Conservation (phyloP, 2,113 vertebrate species). For the Paradoxurus hermaphroditus region DNA sequence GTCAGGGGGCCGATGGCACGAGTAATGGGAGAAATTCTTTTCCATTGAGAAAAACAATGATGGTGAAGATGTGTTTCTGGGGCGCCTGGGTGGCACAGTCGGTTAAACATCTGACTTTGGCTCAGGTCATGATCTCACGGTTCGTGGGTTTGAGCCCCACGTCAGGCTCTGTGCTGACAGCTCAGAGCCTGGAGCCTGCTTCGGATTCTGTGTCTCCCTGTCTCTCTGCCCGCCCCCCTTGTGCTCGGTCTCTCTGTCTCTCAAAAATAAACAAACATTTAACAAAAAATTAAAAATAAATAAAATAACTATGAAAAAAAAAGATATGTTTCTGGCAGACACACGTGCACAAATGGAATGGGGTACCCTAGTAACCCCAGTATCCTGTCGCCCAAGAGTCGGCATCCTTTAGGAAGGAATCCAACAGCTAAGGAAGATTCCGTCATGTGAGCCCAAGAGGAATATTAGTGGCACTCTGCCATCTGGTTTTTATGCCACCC, state of each 20-base stretch:
- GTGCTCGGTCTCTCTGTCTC: no score
- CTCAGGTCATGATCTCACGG: no score
- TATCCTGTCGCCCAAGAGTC: background rate
- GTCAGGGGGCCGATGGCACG: background rate
- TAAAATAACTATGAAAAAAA: background rate
- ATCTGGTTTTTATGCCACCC: background rate
- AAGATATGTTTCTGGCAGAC: background rate
- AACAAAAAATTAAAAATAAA: no score
- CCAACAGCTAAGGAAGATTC: background rate
- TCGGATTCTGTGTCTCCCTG: no score
- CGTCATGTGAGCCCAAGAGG: background rate
- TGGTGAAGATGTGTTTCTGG: background rate
- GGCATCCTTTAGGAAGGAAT: background rate
- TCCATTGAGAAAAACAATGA: background rate
- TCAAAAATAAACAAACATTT: no score
- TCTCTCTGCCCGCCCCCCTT: no score
- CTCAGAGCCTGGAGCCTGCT: no score
- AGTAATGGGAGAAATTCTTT: background rate
- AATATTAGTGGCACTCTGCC: background rate
- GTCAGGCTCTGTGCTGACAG: no score
- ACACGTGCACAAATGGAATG: background rate
- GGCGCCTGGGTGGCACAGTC: no score
- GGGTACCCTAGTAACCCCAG: background rate
- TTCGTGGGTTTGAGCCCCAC: no score
- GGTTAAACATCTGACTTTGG: no score